These are phyloP conservation scores for Cactoblastis cactorum DNA, from an alignment of 2,888 invertebrate species.

Conservation along the genomic window DNA sequence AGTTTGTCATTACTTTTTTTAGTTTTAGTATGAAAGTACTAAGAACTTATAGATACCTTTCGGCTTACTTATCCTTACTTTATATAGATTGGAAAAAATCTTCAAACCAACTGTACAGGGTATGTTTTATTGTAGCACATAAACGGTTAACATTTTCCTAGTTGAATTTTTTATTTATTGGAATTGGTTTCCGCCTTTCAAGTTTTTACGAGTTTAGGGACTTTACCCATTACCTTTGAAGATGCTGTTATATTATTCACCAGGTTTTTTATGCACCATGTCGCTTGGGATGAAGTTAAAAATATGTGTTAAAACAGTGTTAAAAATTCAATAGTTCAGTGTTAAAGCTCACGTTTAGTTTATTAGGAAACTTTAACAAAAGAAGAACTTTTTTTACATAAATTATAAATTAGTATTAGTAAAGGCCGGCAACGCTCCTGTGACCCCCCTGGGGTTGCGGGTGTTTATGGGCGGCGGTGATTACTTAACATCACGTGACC, in stretches of 20 bases:
- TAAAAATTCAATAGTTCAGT: not conserved
- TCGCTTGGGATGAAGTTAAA: not conserved
- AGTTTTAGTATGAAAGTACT: no score
- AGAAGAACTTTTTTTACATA: no score
- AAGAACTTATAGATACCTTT: no score
- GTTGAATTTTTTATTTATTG: constrained; percentile 23
- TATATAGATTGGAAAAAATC: not conserved
- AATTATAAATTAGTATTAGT: no score
- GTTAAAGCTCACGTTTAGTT: no score
- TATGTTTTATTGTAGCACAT: constrained; percentile 18
- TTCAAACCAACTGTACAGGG: not conserved
- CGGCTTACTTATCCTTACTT: no score
- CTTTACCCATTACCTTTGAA: constrained; percentile 24
- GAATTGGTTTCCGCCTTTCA: constrained; percentile 21
- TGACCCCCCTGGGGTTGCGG: no score
- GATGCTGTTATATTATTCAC: constrained; percentile 13
- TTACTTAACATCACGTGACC: no score
- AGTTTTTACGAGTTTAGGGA: constrained; percentile 21
- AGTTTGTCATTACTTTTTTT: no score
- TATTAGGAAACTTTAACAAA: no score
- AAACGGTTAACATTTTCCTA: constrained; percentile 19
- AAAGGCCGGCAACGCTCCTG: no score
- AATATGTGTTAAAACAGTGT: not conserved
- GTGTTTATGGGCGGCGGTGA: no score
- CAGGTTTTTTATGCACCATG: constrained; percentile 1